Evolutionary conservation across 2,113 vertebrate species (phyloP).

Genomic region (Petroica traversi): DNA sequence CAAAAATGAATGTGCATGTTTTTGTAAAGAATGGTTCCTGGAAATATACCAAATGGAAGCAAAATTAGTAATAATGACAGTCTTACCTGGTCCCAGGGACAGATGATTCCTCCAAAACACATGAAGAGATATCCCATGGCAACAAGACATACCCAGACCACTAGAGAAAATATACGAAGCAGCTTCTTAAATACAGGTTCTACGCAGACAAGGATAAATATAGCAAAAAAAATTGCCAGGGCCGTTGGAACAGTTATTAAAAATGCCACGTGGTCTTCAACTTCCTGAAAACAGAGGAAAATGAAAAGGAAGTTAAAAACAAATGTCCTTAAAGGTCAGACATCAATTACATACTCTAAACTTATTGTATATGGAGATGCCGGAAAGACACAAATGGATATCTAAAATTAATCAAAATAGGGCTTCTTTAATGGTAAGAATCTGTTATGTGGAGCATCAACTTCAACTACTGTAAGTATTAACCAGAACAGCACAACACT

Average conservation of each 20-base stretch:
- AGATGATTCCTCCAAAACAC: constrained; percentile 94
- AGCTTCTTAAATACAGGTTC: constrained; percentile 97
- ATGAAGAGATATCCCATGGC: constrained; percentile 98
- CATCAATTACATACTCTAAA: not conserved
- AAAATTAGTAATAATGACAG: not conserved
- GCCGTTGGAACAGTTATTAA: constrained; percentile 95
- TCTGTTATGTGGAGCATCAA: not conserved
- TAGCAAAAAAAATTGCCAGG: constrained; percentile 93
- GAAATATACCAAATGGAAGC: not conserved
- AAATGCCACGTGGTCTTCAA: constrained; percentile 92
- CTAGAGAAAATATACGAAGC: constrained; percentile 90
- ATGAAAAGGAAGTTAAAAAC: constrained; percentile 6
- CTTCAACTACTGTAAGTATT: not conserved
- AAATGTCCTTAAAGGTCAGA: not conserved
- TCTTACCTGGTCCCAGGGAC: constrained; percentile 98
- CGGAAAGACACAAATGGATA: not conserved
- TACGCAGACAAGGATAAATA: constrained; percentile 95
- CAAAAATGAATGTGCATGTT: not conserved
- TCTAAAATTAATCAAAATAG: not conserved
- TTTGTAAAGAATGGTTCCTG: not conserved
- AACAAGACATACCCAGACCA: constrained; percentile 94
- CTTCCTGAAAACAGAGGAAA: constrained; percentile 78
- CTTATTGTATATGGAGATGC: not conserved
- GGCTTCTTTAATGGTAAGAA: not conserved
- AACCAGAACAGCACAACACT: not conserved